These are phyloP conservation scores for Aleiodes leptofemur DNA, from an alignment of 2,888 invertebrate species.

Conservation along the genomic window DNA sequence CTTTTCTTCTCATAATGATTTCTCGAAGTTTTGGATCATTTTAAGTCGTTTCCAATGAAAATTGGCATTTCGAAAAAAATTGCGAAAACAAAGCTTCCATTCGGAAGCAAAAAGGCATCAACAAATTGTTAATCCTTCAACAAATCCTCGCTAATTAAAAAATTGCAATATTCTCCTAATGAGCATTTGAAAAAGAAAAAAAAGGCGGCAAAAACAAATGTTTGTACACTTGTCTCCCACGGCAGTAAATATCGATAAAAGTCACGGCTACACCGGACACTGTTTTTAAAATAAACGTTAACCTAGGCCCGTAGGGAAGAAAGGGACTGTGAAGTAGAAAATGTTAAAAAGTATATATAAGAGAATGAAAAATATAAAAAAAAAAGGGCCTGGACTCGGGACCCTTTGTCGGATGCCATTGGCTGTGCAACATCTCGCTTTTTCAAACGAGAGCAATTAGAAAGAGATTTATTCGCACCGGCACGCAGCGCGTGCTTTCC, in stretches of 20 bases:
- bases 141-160: background rate
- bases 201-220: background rate
- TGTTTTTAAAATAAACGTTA: conserved; percentile 15
- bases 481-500: conserved; percentile 57
- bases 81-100: too few relatives aligned
- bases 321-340: background rate
- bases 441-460: conserved; percentile 70
- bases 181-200: background rate
- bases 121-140: too few relatives aligned
- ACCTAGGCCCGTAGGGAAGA: conserved; percentile 22
- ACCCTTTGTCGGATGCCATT: conserved; percentile 69
- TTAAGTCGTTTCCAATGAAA: too few relatives aligned
- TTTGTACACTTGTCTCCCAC: conserved; percentile 44
- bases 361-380: too few relatives aligned
- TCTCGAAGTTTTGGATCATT: too few relatives aligned
- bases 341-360: too few relatives aligned
- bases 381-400: background rate
- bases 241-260: conserved; percentile 68
- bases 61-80: too few relatives aligned
- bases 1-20: too few relatives aligned
- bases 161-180: conserved; percentile 7
- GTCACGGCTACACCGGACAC: conserved; percentile 43
- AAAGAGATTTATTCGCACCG: conserved; percentile 71
- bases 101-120: too few relatives aligned
- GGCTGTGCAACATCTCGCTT: conserved; percentile 63